Evolutionary conservation across 1,140 invertebrate genomes (phyloP).

Genomic region (Dryas iulia): DNA sequence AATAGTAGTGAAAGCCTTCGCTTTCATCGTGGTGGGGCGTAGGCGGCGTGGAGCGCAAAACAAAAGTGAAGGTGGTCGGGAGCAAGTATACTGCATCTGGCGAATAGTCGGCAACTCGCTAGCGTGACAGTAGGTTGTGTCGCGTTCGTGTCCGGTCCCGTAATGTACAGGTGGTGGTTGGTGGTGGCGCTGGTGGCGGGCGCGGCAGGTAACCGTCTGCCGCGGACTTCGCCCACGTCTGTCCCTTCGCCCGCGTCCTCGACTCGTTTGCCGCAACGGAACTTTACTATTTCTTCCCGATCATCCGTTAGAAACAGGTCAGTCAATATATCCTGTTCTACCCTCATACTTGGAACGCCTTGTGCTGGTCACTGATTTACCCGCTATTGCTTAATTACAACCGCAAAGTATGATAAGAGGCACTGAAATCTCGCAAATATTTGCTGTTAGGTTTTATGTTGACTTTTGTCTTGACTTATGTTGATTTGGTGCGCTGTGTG

Average conservation of each 20-base stretch:
- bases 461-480: background rate
- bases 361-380: background rate
- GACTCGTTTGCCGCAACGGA: constrained; percentile 58
- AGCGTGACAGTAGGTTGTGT: constrained; percentile 57
- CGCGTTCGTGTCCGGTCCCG: constrained; percentile 53
- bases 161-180: constrained; percentile 68
- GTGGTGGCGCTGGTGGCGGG: constrained; percentile 57
- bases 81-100: constrained; percentile 41
- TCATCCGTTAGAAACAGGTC: constrained; percentile 69
- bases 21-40: constrained; percentile 71
- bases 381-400: background rate
- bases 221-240: constrained; percentile 58
- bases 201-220: constrained; percentile 60
- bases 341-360: background rate
- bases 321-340: constrained; percentile 30
- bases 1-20: constrained; percentile 63
- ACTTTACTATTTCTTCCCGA: constrained; percentile 64
- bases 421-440: constrained; percentile 11
- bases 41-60: constrained; percentile 44
- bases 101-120: constrained; percentile 49
- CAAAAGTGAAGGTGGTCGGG: constrained; percentile 67
- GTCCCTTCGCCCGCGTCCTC: constrained; percentile 39
- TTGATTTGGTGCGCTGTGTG: background rate
- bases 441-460: constrained; percentile 1
- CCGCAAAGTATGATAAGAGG: constrained; percentile 6